Base-by-base conservation (phyloP, 2,797 vertebrate species). In the Synanceia verrucosa region DNA sequence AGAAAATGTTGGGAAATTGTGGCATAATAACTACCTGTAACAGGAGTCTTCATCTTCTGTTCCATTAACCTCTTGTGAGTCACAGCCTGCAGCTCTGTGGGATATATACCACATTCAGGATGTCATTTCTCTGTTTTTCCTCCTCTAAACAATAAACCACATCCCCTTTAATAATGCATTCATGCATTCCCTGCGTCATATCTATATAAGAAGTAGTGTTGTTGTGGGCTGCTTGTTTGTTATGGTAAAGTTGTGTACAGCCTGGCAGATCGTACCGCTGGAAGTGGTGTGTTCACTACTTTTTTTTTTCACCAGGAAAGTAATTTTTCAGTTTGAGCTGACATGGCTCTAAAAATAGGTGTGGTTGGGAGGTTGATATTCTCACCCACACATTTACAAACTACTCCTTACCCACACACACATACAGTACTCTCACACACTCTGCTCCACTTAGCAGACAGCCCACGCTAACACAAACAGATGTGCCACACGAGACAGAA, bases 301-400 rank as follows among this genome's bases (percentile, higher is more conserved):
- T 60, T 19, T 62, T 64, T 57, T 47, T 29, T 68, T 66, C 64
- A 36, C 47, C 3, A 73, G 47, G 36, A 46, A 65, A 71, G 44
- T 79, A 53, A 66, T 71, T 81, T 85, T 82, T 79, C 62, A 1
- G 78, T 86, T 86, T 76, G 76, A 82, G 81, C 76, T 79, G 83
- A 81, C 75, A 57, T 57, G 19, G 78, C 70, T 81, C 90, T 92
- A 92, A 89, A 93, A 88, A 92, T 93, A 93, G 90, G 77, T 88
- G 86, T 84, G 89, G 91, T 92, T 89, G 75, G 43, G 83, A 86
- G 73, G 81, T 76, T 86, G 82, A 87, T 81, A 76, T 81, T 86
- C 78, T 89, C 83, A 81, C 88, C 86, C 75, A 84, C 85, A 29
- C 79, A 43, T 78, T 82, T 76, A 86, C 80, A 53, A 69, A 70